phyloP scores from a whole-genome alignment of 2,113 vertebrate species.

The Panthera tigris region DNA sequence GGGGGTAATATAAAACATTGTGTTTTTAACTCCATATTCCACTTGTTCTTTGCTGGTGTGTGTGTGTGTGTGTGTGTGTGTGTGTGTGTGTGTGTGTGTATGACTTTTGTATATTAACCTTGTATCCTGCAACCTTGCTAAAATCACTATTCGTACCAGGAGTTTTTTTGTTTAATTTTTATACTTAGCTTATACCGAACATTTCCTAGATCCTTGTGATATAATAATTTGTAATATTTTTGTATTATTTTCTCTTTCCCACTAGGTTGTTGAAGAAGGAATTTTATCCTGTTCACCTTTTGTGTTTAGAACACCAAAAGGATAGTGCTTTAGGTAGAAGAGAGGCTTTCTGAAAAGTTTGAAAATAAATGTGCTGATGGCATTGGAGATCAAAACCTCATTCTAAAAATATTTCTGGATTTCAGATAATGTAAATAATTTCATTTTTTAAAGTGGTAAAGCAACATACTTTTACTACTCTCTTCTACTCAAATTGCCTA shows the following conservation, averaged over 20 bases:
- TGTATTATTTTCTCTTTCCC: background rate
- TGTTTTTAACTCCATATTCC: background rate
- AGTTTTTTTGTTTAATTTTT: background rate
- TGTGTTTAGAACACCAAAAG: background rate
- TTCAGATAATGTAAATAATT: background rate
- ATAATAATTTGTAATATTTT: background rate
- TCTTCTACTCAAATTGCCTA: background rate
- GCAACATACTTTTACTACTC: background rate
- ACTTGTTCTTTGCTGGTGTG: background rate
- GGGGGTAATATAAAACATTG: background rate
- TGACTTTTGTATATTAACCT: background rate
- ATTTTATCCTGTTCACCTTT: background rate
- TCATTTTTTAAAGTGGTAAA: background rate
- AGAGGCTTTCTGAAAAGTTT: background rate
- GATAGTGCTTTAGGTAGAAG: background rate
- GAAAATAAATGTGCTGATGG: background rate
- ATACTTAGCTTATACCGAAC: background rate
- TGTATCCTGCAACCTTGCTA: background rate
- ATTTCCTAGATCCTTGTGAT: background rate
- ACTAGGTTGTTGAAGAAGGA: background rate
- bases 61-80: too few species aligned
- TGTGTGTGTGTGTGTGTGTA: too few species aligned
- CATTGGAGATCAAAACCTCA: background rate
- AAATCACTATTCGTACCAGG: background rate
- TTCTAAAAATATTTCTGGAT: background rate